phyloP scores from a whole-genome alignment of 2,113 vertebrate species.

The Cyphomyrus discorhynchus region DNA sequence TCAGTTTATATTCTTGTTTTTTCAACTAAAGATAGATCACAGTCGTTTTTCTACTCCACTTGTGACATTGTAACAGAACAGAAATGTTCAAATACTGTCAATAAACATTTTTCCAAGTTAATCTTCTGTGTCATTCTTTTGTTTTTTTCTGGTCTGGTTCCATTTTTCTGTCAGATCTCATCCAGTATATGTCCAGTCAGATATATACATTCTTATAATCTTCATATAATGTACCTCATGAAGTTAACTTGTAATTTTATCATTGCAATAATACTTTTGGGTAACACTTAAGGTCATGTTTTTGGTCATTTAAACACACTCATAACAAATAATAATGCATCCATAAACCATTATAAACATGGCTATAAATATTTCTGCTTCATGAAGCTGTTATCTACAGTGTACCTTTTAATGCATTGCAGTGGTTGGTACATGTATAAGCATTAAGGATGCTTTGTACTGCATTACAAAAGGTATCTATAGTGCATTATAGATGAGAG shows the following conservation, averaged over 20 bases:
- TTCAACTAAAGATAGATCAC: not conserved
- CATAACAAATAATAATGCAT: no score
- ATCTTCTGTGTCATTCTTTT: not conserved
- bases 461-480: no score
- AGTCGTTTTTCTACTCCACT: not conserved
- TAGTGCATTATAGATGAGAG: no score
- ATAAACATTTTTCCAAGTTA: not conserved
- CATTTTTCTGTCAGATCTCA: not conserved
- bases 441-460: no score
- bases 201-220: not conserved
- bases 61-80: not conserved
- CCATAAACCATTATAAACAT: no score
- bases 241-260: not conserved
- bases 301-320: no score
- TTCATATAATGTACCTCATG: not conserved
- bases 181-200: not conserved
- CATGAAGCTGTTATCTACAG: no score
- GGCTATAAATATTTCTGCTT: no score
- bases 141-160: not conserved
- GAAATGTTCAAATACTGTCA: not conserved
- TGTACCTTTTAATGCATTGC: no score
- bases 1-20: not conserved
- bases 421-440: no score
- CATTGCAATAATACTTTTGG: not conserved
- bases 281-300: no score